Evolutionary conservation across 2,113 vertebrate genomes (phyloP).

Genomic region (Holacanthus passer): DNA sequence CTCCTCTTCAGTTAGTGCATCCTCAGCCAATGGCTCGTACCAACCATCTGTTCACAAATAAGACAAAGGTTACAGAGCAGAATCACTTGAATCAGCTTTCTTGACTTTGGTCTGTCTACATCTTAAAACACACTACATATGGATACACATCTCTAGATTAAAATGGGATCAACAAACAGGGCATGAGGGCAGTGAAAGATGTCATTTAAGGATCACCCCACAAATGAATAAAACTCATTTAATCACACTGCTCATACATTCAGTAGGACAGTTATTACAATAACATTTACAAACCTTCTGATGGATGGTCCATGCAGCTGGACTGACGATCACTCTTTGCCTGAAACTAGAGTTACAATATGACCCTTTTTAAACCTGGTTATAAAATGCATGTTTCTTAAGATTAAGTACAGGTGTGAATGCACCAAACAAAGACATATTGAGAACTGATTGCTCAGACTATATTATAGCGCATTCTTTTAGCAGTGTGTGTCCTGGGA

Average conservation of each 20-base stretch:
- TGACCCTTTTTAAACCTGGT: no score
- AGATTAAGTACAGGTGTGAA: no score
- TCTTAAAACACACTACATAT: not conserved
- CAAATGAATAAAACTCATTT: not conserved
- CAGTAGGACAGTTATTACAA: not conserved
- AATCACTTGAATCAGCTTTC: not conserved
- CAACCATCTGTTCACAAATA: not conserved
- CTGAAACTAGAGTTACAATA: conserved; percentile 18
- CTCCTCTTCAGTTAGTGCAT: not conserved
- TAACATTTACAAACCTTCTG: conserved; percentile 19
- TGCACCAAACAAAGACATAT: no score
- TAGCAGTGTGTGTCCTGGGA: no score
- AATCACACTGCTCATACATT: not conserved
- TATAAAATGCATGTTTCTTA: no score
- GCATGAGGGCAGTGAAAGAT: not conserved
- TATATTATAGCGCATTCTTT: no score
- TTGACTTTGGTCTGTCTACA: not conserved
- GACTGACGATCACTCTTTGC: not conserved
- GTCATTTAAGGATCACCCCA: not conserved
- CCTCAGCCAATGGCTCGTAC: not conserved
- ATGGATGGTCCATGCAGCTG: not conserved
- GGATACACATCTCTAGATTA: not conserved
- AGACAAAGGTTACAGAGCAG: not conserved
- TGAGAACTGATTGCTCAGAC: no score
- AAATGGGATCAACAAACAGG: not conserved